These are phyloP conservation scores for Callorhinus ursinus DNA, from an alignment of 2,113 vertebrate genomes.

Conservation along the genomic window DNA sequence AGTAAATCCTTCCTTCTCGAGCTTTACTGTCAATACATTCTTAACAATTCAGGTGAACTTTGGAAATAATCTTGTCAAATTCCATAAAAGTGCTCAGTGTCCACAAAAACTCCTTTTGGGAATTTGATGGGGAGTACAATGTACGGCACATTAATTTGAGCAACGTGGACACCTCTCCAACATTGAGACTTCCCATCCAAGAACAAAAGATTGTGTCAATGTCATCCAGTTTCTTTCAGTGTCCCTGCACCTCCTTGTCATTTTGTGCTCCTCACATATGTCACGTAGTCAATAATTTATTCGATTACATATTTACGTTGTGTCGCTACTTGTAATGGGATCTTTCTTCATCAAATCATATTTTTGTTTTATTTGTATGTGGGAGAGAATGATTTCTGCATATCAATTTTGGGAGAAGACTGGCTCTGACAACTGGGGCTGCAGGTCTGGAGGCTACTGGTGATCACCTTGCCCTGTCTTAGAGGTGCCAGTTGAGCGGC, in stretches of 20 bases:
- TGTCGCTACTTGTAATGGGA: not conserved
- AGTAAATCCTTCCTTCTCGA: not conserved
- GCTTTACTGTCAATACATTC: not conserved
- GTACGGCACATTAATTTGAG: not conserved
- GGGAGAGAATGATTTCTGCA: not conserved
- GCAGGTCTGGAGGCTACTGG: not conserved
- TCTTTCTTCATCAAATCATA: not conserved
- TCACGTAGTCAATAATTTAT: not conserved
- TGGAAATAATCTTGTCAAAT: not conserved
- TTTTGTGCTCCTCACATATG: not conserved
- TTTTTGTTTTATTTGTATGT: not conserved
- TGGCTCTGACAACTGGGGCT: not conserved
- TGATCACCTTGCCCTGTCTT: too few species aligned
- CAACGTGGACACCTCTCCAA: not conserved
- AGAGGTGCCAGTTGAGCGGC: not conserved
- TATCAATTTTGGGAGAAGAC: not conserved
- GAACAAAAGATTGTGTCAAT: not conserved
- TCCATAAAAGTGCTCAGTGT: not conserved
- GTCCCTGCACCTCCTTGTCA: too few species aligned
- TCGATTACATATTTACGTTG: not conserved
- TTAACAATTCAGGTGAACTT: not conserved
- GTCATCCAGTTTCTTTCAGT: too few species aligned
- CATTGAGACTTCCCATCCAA: not conserved
- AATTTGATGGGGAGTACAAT: not conserved
- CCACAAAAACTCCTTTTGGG: not conserved